These are phyloP conservation scores for Vidua macroura DNA, from an alignment of 2,113 vertebrate species.

Conservation along the genomic window DNA sequence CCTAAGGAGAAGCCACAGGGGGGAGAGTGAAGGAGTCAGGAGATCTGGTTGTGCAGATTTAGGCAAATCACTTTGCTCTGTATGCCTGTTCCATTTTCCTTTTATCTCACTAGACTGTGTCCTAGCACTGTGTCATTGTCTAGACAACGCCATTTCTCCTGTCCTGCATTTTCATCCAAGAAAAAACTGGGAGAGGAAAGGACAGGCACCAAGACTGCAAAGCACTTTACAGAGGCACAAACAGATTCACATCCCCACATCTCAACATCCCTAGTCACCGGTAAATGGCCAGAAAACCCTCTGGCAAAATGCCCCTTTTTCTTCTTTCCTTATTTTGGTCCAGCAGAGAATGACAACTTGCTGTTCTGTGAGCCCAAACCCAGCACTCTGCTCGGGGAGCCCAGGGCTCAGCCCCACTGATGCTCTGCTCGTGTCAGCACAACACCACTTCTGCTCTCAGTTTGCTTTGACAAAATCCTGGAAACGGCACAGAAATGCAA, in stretches of 20 bases:
- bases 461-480: not conserved
- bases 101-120: constrained; percentile 58
- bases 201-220: not conserved
- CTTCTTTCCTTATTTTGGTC: not conserved
- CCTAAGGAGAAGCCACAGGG: constrained; percentile 63
- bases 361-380: not conserved
- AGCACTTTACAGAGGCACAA: not conserved
- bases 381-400: not conserved
- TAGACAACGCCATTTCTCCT: constrained; percentile 38
- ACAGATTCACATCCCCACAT: not conserved
- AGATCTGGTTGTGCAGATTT: constrained; percentile 60
- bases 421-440: not conserved
- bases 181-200: not conserved
- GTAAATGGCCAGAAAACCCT: not conserved
- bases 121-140: constrained; percentile 41
- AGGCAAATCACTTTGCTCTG: constrained; percentile 52
- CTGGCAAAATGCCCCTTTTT: not conserved
- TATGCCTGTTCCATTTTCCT: constrained; percentile 23
- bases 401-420: not conserved
- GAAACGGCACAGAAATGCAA: not conserved
- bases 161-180: constrained; percentile 7
- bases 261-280: not conserved
- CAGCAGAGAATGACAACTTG: not conserved
- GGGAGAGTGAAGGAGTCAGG: constrained; percentile 57
- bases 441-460: not conserved